Conservation (phyloP, 2,888 invertebrate species). For the Trichacis sp. region DNA sequence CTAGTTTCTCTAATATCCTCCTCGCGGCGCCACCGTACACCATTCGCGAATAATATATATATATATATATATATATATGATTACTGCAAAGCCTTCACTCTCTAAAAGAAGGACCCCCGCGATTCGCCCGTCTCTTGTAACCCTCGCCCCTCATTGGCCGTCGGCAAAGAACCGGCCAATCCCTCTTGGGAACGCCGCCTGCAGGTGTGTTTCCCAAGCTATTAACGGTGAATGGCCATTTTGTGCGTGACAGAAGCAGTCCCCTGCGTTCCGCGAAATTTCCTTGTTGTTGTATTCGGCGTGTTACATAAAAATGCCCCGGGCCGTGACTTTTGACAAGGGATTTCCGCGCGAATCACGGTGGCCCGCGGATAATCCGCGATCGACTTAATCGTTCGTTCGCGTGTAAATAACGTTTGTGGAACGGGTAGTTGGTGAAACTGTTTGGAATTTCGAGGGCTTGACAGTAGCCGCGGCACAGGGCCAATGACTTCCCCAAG, state of each 20-base stretch:
- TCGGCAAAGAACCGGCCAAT: neutral
- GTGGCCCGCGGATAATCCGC: neutral
- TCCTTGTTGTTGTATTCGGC: neutral
- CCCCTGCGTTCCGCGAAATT: slow-evolving; percentile 19
- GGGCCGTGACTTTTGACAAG: too few species aligned
- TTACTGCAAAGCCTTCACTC: too few species aligned
- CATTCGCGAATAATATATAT: too few species aligned
- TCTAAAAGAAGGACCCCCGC: too few species aligned
- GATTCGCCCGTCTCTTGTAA: too few species aligned
- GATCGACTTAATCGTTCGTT: neutral
- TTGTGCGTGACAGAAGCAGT: slow-evolving; percentile 43
- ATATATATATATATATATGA: too few species aligned
- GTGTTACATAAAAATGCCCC: slow-evolving; percentile 6
- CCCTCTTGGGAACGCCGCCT: slow-evolving; percentile 32
- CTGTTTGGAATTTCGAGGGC: slow-evolving; percentile 15
- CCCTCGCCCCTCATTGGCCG: too few species aligned
- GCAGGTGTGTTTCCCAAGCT: slow-evolving; percentile 17
- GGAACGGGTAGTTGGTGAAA: slow-evolving; percentile 7
- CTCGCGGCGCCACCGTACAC: too few species aligned
- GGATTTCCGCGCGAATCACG: neutral
- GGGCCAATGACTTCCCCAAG: slow-evolving; percentile 15
- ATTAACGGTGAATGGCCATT: slow-evolving; percentile 44
- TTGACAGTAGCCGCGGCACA: slow-evolving; percentile 21
- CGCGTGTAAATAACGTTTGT: neutral
- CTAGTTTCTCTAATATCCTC: too few species aligned